Conservation (phyloP, 2,888 invertebrate genomes). For the Agrochola macilenta region DNA sequence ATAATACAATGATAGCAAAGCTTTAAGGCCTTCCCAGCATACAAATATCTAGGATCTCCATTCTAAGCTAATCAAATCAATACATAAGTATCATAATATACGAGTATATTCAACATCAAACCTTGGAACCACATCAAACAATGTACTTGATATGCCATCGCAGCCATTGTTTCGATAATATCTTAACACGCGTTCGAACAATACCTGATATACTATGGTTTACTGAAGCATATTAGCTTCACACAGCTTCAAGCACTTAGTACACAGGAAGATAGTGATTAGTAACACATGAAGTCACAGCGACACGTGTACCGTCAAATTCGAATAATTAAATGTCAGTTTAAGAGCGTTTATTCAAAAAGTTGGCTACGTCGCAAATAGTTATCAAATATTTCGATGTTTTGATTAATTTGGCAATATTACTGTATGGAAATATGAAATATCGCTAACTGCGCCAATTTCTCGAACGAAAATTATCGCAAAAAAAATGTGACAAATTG, state of each 20-base stretch:
- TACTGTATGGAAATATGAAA: too few species aligned
- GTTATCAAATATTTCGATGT: too few species aligned
- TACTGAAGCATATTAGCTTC: constrained; percentile 24
- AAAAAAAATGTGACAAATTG: too few species aligned
- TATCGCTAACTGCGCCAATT: too few species aligned
- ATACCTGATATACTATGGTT: constrained; percentile 9
- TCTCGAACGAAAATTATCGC: too few species aligned
- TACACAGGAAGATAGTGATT: neutral
- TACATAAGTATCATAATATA: neutral
- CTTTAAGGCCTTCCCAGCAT: neutral
- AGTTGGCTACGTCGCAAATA: too few species aligned
- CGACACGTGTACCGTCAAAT: neutral
- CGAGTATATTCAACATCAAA: neutral
- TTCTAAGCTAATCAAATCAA: neutral
- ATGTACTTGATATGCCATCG: neutral
- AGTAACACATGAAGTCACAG: neutral
- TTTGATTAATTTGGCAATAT: too few species aligned
- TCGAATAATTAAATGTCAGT: neutral
- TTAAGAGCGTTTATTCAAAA: too few species aligned
- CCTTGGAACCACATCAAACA: neutral
- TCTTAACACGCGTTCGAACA: constrained; percentile 7
- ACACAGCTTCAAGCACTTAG: neutral
- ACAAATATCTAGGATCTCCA: neutral
- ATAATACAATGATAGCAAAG: neutral
- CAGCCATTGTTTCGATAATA: constrained; percentile 18